These are phyloP conservation scores for Erebia palarica DNA, from an alignment of 2,888 invertebrate genomes.

Conservation along the genomic window DNA sequence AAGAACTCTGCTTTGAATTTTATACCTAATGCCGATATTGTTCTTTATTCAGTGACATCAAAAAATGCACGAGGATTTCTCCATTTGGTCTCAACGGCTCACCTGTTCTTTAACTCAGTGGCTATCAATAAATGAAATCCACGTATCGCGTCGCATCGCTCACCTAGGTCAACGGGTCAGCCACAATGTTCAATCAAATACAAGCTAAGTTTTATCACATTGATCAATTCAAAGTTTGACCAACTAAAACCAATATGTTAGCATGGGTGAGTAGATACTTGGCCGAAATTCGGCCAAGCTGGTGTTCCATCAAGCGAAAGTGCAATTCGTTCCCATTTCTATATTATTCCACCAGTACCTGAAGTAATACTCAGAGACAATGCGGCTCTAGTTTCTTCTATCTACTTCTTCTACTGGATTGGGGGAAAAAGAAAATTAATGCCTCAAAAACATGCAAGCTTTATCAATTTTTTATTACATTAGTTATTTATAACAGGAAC, in stretches of 20 bases:
- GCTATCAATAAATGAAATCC: too few relatives aligned
- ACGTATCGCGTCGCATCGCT: too few relatives aligned
- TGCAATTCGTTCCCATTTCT: conserved; percentile 50
- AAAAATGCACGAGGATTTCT: too few relatives aligned
- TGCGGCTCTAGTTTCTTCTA: conserved; percentile 26
- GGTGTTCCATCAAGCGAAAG: conserved; percentile 36
- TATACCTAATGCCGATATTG: too few relatives aligned
- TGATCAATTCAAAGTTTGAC: neutral
- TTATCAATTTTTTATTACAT: neutral
- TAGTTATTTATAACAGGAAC: too few relatives aligned
- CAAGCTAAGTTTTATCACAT: neutral
- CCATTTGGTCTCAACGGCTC: too few relatives aligned
- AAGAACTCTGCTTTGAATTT: too few relatives aligned
- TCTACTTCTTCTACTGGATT: conserved; percentile 29
- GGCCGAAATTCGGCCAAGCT: neutral
- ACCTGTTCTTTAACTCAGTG: too few relatives aligned
- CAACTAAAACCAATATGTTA: neutral
- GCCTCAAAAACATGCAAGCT: neutral
- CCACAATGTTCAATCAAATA: neutral
- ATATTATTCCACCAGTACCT: conserved; percentile 93
- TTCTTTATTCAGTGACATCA: too few relatives aligned
- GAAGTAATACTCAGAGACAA: conserved; percentile 92
- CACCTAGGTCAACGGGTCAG: too few relatives aligned
- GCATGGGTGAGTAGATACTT: neutral
- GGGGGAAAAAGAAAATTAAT: neutral